These are phyloP conservation scores for Blomia tropicalis DNA, from an alignment of 2,888 invertebrate species.

Conservation along the genomic window DNA sequence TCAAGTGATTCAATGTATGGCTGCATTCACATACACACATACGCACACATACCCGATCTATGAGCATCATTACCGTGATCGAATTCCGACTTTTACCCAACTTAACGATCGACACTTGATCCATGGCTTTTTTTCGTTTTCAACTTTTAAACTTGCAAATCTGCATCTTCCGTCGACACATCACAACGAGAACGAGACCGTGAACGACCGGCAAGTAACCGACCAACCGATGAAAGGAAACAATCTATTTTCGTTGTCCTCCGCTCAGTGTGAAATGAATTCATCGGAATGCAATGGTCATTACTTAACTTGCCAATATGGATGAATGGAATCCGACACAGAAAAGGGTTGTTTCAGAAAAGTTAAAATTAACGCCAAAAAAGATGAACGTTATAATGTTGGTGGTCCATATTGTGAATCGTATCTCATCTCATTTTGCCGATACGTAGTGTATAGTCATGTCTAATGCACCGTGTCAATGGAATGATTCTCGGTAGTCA, in stretches of 20 bases:
- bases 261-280: no score
- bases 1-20: no score
- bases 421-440: no score
- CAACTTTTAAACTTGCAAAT: background rate
- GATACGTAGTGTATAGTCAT: conserved; percentile 6
- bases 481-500: background rate
- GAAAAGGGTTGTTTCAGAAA: background rate
- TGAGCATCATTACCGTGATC: conserved; percentile 4
- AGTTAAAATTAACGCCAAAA: no score
- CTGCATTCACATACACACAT: no score
- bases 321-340: background rate
- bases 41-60: no score
- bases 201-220: background rate
- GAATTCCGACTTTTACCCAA: background rate
- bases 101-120: conserved; percentile 9
- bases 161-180: no score
- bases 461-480: conserved; percentile 10
- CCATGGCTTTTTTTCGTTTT: background rate
- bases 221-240: background rate
- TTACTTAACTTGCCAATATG: conserved; percentile 12
- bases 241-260: background rate
- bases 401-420: no score
- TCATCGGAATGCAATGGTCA: conserved; percentile 4
- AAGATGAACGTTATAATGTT: no score
- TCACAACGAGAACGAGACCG: no score